phyloP scores from a whole-genome alignment of 2,797 vertebrate genomes.

The Antennarius maculatus region DNA sequence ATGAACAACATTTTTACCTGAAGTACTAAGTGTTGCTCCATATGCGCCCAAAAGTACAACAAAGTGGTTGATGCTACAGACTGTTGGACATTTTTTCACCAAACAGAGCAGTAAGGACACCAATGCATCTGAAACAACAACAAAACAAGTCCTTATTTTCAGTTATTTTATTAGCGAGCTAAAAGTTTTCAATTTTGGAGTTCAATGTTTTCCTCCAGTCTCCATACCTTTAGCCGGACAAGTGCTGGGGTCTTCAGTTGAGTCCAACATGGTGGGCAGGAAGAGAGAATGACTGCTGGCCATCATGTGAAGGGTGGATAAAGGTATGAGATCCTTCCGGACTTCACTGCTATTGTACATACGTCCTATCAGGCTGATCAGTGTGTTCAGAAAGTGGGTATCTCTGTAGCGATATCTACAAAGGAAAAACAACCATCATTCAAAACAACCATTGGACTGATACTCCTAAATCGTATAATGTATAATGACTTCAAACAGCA shows the following conservation, averaged over 20 bases:
- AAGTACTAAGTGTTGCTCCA: slow-evolving; percentile 84
- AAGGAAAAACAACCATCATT: background rate
- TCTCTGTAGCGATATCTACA: slow-evolving; percentile 89
- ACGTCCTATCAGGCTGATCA: slow-evolving; percentile 74
- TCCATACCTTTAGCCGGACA: slow-evolving; percentile 82
- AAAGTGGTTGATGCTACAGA: slow-evolving; percentile 89
- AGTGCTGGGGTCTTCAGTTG: slow-evolving; percentile 64
- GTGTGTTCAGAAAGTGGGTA: slow-evolving; percentile 79
- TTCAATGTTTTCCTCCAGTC: background rate
- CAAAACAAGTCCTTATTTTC: slow-evolving; percentile 6
- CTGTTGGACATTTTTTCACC: slow-evolving; percentile 84
- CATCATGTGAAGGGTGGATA: slow-evolving; percentile 89
- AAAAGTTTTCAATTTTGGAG: background rate
- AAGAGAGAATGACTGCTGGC: slow-evolving; percentile 93
- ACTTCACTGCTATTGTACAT: slow-evolving; percentile 76
- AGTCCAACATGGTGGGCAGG: slow-evolving; percentile 85
- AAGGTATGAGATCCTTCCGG: slow-evolving; percentile 75
- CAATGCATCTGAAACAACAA: slow-evolving; percentile 82
- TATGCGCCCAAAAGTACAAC: slow-evolving; percentile 92
- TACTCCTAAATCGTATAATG: background rate
- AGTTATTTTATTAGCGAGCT: background rate
- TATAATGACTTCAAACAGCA: background rate
- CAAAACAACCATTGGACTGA: background rate
- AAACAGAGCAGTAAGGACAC: slow-evolving; percentile 86
- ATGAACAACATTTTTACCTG: slow-evolving; percentile 79